Base-by-base conservation (phyloP, 2,797 vertebrate species). In the Labroides dimidiatus region DNA sequence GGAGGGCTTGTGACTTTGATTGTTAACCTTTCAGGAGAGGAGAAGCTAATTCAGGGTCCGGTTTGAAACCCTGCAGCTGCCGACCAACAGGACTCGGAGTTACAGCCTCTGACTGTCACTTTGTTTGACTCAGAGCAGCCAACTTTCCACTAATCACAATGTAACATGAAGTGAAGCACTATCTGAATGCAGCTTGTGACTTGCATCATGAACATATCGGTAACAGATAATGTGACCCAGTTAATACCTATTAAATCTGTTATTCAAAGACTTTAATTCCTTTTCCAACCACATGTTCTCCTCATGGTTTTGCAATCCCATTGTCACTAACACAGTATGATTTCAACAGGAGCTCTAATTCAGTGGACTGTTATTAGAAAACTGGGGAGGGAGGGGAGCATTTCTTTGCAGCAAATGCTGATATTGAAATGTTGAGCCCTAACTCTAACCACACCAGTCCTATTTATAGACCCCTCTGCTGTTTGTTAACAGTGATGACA, bases 21-120 rank as follows among this genome's bases (percentile, higher is more conserved):
- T 72, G 20, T 75, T 74, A 69, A 70, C 70, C 81, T 86, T 82
- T 57, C 72, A 78, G 80, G 84, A 84, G 69, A 69, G 82, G 55
- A 27, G 69, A 56, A 45, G 70, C 83, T 92, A 89, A 93, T 93
- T 93, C 84, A 70, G 74, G 87, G 84, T 77, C 51, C 54, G 37
- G 47, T 53, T 51, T 69, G 64, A 6, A 73, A 84, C 43, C 19
- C 74, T 64, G 77, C 86, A 82, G 78, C 75, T 86, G 76, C 61
- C 77, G 58, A 43, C 47, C 57, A 70, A 48, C 51, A 54, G 55
- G 57, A 71, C 50, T 23, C 57, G 75, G 78, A 33, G 48, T 57
- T 72, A 54, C 58, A 49, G 72, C 37, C 58, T 50, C 66, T 80
- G 78, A 81, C 82, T 70, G 82, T 71, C 58, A 57, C 59, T 78